phyloP scores from a whole-genome alignment of 2,888 invertebrate species.

The Vesta saturnalis region DNA sequence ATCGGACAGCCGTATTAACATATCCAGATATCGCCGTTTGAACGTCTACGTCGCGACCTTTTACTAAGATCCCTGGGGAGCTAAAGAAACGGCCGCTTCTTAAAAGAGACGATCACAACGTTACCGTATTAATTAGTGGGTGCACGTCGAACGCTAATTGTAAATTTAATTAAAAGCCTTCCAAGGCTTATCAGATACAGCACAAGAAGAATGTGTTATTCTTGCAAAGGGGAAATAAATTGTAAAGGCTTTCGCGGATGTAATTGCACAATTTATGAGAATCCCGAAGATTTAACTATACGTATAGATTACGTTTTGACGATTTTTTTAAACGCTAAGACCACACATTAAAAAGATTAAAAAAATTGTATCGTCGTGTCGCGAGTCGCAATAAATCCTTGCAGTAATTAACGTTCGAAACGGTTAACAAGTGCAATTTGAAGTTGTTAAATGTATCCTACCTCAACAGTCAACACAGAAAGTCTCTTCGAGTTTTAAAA shows the following conservation, averaged over 20 bases:
- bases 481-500: not conserved
- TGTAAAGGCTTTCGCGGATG: conserved; percentile 46
- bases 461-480: conserved; percentile 21
- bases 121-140: conserved; percentile 61
- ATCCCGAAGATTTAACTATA: conserved; percentile 9
- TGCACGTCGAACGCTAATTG: conserved; percentile 61
- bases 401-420: not conserved
- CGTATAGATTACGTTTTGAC: conserved; percentile 9
- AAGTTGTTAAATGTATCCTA: conserved; percentile 19
- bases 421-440: not conserved
- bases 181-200: conserved; percentile 56
- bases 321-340: conserved; percentile 2
- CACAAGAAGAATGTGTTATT: conserved; percentile 56
- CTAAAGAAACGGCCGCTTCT: conserved; percentile 22
- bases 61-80: conserved; percentile 31
- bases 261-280: conserved; percentile 33
- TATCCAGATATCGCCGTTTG: conserved; percentile 50
- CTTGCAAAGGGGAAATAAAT: conserved; percentile 52
- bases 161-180: conserved; percentile 61
- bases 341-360: not conserved
- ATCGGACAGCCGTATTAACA: conserved; percentile 56
- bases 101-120: conserved; percentile 32
- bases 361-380: not conserved
- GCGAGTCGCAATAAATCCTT: not conserved
- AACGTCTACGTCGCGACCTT: conserved; percentile 37